Conservation (phyloP, 2,888 invertebrate genomes). For the Cotesia congregata region DNA sequence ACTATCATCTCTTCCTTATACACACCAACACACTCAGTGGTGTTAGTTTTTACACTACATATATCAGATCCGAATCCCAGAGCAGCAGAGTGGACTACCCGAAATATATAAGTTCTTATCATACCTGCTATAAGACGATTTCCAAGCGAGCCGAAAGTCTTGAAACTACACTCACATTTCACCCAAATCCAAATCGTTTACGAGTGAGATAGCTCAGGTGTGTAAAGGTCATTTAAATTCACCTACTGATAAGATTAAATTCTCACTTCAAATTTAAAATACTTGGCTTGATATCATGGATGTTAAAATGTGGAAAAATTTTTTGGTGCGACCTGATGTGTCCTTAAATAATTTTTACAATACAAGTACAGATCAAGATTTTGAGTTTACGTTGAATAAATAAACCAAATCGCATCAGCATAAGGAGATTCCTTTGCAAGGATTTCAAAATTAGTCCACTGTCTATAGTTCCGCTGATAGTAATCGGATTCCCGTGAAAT, state of each 20-base stretch:
- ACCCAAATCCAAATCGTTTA: not conserved
- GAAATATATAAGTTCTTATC: not conserved
- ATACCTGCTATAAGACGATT: not conserved
- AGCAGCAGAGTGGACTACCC: not conserved
- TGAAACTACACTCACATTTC: not conserved
- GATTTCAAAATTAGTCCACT: not conserved
- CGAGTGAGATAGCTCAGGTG: not conserved
- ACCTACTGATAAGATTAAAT: not conserved
- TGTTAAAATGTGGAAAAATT: too few species aligned
- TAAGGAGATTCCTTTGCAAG: not conserved
- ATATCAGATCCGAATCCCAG: not conserved
- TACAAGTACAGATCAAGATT: too few species aligned
- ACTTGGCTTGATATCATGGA: not conserved
- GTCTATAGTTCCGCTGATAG: not conserved
- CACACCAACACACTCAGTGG: not conserved
- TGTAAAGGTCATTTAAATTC: not conserved
- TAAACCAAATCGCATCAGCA: too few species aligned
- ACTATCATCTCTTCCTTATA: not conserved
- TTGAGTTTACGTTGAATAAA: too few species aligned
- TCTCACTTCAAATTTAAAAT: not conserved
- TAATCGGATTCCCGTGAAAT: not conserved
- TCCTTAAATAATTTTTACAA: too few species aligned
- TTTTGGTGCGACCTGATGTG: too few species aligned
- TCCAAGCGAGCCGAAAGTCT: not conserved
- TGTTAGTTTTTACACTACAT: not conserved